Evolutionary conservation across 2,888 invertebrate species (phyloP).

Genomic region (Thecophora atra): DNA sequence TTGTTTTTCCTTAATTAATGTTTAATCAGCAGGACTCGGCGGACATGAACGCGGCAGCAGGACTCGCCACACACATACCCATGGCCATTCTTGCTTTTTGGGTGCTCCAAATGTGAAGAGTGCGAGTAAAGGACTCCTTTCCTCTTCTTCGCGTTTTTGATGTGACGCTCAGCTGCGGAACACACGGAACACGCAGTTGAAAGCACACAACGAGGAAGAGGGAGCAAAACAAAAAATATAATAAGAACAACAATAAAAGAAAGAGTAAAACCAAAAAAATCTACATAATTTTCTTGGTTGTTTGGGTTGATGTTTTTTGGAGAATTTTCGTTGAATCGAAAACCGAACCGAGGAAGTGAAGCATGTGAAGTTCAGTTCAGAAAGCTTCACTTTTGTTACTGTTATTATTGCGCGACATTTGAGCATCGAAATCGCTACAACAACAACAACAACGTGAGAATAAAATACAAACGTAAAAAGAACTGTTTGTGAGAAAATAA

Average conservation of each 20-base stretch:
- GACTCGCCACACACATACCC: slow-evolving; percentile 32
- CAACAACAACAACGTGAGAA: neutral
- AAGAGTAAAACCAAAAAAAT: no score
- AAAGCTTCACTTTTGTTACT: slow-evolving; percentile 9
- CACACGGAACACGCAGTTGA: neutral
- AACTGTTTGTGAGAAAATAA: neutral
- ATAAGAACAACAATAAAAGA: neutral
- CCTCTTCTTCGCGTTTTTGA: neutral
- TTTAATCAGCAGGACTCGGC: slow-evolving; percentile 65
- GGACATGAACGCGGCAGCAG: slow-evolving; percentile 22
- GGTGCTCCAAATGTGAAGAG: neutral
- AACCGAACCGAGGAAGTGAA: slow-evolving; percentile 5
- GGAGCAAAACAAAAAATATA: slow-evolving; percentile 5
- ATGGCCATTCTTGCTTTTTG: slow-evolving; percentile 16
- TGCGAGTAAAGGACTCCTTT: neutral
- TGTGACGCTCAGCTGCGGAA: neutral
- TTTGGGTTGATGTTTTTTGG: neutral
- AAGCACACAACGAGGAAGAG: neutral
- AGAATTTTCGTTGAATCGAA: slow-evolving; percentile 9
- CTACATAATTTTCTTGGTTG: neutral
- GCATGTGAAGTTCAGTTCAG: slow-evolving; percentile 3
- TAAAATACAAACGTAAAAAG: neutral
- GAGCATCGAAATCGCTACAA: neutral
- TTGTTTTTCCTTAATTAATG: slow-evolving; percentile 67
- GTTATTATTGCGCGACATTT: neutral